Evolutionary conservation across 2,888 invertebrate species (phyloP), one percentile per base, ranked within the genome.

Genomic region (Oxytorus armatus): DNA sequence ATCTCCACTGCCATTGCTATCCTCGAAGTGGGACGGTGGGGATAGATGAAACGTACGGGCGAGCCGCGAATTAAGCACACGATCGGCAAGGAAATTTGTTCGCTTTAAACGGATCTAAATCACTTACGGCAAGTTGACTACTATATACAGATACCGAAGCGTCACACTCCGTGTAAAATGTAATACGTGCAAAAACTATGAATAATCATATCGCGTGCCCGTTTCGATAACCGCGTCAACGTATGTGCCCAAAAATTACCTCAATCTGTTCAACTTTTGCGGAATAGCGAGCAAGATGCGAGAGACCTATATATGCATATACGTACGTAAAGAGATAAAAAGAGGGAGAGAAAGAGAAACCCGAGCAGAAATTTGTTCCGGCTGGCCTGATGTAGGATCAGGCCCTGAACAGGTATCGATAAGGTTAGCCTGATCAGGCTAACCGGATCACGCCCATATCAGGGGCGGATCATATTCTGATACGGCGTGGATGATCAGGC

Each of bases 61-160:
- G 25, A 65, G 51, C 8, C 16, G 25, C 57, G 74, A 79, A 79
- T 79, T 79, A 75, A 74, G 73, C 69, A 47, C 63, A 79, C 74
- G 69, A 79, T 79, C 79, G 65, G 65, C 74, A 65, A 69, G 57
- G 42, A 75, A 79, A 75, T 79, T 79, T 79, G 79, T 79, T 74
- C 63, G 63, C 74, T 49, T 69, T 75, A 65, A 79, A 79, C 63
- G 69, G 63, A 65, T 68, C 74, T 65, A 69, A 79, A 74, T 69
- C 74, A 65, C 47, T 63, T 16, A 63, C 73, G 63, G 63, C 51
- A 65, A 63, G 36, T 73, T 68, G 70, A 11, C 44, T 44, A n/a
- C 33, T 39, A 4, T 55, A 55, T 68, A 36, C 8, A 39, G 73
- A 14, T 57, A 44, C 25, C 39, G 47, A 23, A 25, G 57, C 25